Evolutionary conservation across 2,888 invertebrate species (phyloP), one percentile per base, ranked within the genome.

Genomic region (Metopia argyrocephala): DNA sequence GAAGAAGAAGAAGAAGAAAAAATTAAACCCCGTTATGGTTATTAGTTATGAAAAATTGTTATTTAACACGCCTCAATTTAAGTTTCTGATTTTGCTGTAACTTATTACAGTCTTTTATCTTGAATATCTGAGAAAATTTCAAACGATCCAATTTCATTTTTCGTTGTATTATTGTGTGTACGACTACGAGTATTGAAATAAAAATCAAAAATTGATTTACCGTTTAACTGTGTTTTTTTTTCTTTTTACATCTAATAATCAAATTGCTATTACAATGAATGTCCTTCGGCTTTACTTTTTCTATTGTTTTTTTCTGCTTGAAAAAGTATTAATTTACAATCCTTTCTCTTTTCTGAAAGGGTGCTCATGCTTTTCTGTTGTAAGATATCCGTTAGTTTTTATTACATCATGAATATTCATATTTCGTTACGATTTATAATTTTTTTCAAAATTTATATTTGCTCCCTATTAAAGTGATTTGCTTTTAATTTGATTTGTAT

Each of bases 41-140:
- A 84, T 86, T 86, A 85, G 84, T 83, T 84, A 84, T 85, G 84
- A 76, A 84, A 84, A 84, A 84, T 83, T 84, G 86, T 83, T 85
- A 86, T 86, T 85, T 76, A 85, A 86, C 83, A 85, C 86, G 91
- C 85, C 85, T 83, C 50, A 76, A 78, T 69, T 70, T 79, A 59
- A 38, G 38, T 38, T 38, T 15, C 54, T 45, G 46, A 27, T 38
- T 38, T 38, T 15, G 12, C 15, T 38, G 6, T 12, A 38, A n/a
- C n/a, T n/a, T n/a, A n/a, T n/a, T n/a, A n/a, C n/a, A n/a, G n/a
- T n/a, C n/a, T n/a, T n/a, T n/a, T n/a, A n/a, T n/a, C n/a, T n/a
- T n/a, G n/a, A n/a, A n/a, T n/a, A n/a, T n/a, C n/a, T n/a, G n/a
- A n/a, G n/a, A n/a, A n/a, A n/a, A n/a, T n/a, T n/a, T n/a, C n/a